Base-by-base conservation (phyloP, 1,140 invertebrate genomes). In the Archegozetes longisetosus region DNA sequence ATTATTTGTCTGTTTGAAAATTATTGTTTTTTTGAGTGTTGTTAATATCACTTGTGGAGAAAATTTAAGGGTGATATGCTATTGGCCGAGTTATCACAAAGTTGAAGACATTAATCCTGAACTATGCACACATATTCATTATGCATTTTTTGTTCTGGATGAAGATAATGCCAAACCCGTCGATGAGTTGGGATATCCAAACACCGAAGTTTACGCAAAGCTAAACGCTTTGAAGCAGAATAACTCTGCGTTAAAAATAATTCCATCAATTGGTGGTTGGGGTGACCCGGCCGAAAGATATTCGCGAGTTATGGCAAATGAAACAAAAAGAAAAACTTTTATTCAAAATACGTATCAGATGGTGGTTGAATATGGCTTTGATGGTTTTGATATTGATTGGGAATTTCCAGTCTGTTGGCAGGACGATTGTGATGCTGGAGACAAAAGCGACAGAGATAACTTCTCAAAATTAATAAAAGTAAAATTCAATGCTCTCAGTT, bases 91-190 rank as follows among this genome's bases (percentile, higher is more conserved):
- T n/a, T n/a, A n/a, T n/a, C n/a, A n/a, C n/a, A n/a, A n/a, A n/a
- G n/a, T n/a, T n/a, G 91, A 95, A 75, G 87, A 96, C 70, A 93
- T 95, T 61, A 83, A 90, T 61, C 86, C 90, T 2, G 85, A 90
- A 72, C 78, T 95, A 14, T 96, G 92, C 71, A 94, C 91, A 0
- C 91, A 95, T 74, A 78, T 96, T 66, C 88, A 95, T 66, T 95
- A 90, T 71, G 86, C 90, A n/a, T 95, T 96, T 71, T 89, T 85
- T n/a, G 82, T 82, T 13, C 70, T 91, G 20, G 84, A 88, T 68
- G 81, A 84, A 0, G 80, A 85, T 28, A 82, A 78, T 3, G 78
- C 88, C 3, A 83, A 84, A 28, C 76, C 85, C 53, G 85, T 86
- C 55, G 88, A 91, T 75, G 80, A 83, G 17, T 87, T 83, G 83